Conservation (phyloP, 2,113 vertebrate species). For the Otolemur garnettii region DNA sequence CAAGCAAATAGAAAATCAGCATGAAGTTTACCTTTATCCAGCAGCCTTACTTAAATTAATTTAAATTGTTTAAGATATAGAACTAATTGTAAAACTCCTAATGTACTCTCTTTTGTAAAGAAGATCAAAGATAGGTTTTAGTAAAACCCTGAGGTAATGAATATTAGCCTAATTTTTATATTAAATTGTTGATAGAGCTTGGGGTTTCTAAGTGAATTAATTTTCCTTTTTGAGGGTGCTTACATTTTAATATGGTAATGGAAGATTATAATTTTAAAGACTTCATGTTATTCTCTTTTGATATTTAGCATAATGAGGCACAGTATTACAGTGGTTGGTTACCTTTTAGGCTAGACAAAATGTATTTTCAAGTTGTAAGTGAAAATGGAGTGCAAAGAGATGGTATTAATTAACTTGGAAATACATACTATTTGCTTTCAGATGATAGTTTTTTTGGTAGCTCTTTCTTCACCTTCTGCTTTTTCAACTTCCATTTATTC, state of each 20-base stretch:
- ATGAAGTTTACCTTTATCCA: slow-evolving; percentile 84
- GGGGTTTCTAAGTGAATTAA: slow-evolving; percentile 71
- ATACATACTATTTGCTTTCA: background rate
- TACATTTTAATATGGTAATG: slow-evolving; percentile 71
- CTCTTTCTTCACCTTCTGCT: slow-evolving; percentile 62
- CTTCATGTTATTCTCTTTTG: slow-evolving; percentile 46
- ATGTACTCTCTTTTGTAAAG: slow-evolving; percentile 81
- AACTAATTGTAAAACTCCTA: slow-evolving; percentile 85
- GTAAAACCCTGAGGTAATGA: slow-evolving; percentile 83
- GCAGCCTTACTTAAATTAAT: slow-evolving; percentile 85
- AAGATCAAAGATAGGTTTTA: slow-evolving; percentile 84
- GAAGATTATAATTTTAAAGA: slow-evolving; percentile 49
- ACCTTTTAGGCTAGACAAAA: slow-evolving; percentile 63
- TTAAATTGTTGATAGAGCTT: slow-evolving; percentile 77
- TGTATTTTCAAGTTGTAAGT: slow-evolving; percentile 53
- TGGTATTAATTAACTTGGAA: slow-evolving; percentile 65
- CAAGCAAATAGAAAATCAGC: slow-evolving; percentile 81
- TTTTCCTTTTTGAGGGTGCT: slow-evolving; percentile 62
- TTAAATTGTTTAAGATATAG: slow-evolving; percentile 86
- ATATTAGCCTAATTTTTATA: slow-evolving; percentile 75
- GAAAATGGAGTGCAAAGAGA: slow-evolving; percentile 30
- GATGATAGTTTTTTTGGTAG: slow-evolving; percentile 35
- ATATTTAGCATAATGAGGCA: slow-evolving; percentile 60
- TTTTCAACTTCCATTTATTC: slow-evolving; percentile 34
- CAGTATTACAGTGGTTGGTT: background rate